phyloP scores from a whole-genome alignment of 2,797 vertebrate species.

The Peromyscus eremicus region DNA sequence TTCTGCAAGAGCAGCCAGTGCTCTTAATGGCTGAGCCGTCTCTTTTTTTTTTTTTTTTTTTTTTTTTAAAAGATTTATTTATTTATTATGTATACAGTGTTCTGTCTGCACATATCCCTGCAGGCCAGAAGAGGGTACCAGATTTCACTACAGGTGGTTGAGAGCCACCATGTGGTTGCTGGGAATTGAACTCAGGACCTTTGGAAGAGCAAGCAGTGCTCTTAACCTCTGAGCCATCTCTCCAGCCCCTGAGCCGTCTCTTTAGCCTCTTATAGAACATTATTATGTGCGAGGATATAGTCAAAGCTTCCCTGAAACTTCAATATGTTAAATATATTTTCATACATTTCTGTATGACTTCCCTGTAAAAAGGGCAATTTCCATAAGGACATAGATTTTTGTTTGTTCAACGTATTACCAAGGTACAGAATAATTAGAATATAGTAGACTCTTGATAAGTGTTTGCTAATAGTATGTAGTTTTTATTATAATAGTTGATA shows the following conservation, averaged over 20 bases:
- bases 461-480: background rate
- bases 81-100: too few species aligned
- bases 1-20: too few species aligned
- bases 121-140: too few species aligned
- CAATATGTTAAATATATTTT: background rate
- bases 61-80: too few species aligned
- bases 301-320: background rate
- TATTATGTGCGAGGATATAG: background rate
- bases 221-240: background rate
- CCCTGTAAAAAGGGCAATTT: constrained; percentile 3
- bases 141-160: background rate
- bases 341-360: background rate
- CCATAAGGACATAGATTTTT: background rate
- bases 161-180: background rate
- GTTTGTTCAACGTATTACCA: background rate
- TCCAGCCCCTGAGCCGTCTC: background rate
- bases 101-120: too few species aligned
- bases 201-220: background rate
- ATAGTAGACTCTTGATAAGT: constrained; percentile 18
- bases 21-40: too few species aligned
- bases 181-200: too few species aligned
- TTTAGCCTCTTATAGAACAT: background rate
- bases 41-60: too few species aligned
- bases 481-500: constrained; percentile 30
- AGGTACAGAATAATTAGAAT: constrained; percentile 34